These are phyloP conservation scores for Barypeithes pellucidus DNA, from an alignment of 2,888 invertebrate genomes.

Conservation along the genomic window DNA sequence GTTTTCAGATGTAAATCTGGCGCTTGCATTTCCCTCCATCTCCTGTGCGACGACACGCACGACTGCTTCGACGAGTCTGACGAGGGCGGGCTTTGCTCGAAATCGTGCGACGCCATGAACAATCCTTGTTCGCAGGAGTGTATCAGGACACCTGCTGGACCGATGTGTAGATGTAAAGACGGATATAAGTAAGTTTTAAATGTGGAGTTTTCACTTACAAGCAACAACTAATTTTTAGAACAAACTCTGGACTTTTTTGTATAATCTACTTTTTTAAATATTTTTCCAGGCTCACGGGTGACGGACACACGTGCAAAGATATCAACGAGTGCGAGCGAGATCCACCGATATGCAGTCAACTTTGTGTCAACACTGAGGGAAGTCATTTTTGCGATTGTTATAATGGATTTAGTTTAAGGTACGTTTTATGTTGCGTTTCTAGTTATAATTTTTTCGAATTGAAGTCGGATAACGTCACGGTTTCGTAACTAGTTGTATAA, in stretches of 20 bases:
- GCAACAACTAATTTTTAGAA: too few species aligned
- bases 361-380: slow-evolving; percentile 75
- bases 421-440: slow-evolving; percentile 34
- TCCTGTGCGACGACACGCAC: slow-evolving; percentile 76
- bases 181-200: slow-evolving; percentile 72
- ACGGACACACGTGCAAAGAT: slow-evolving; percentile 77
- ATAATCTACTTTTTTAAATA: background rate
- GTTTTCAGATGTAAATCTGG: slow-evolving; percentile 74
- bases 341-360: slow-evolving; percentile 77
- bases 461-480: too few species aligned
- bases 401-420: slow-evolving; percentile 75
- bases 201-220: too few species aligned
- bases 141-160: slow-evolving; percentile 78
- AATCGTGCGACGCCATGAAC: slow-evolving; percentile 68
- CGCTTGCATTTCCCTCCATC: slow-evolving; percentile 77
- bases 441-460: too few species aligned
- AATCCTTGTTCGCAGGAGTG: slow-evolving; percentile 76
- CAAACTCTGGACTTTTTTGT: too few species aligned
- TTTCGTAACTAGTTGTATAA: too few species aligned
- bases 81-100: slow-evolving; percentile 78
- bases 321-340: slow-evolving; percentile 80
- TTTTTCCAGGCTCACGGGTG: slow-evolving; percentile 62
- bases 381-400: slow-evolving; percentile 76
- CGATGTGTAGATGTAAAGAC: slow-evolving; percentile 76
- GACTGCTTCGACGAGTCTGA: slow-evolving; percentile 83